Evolutionary conservation across 1,140 invertebrate species (phyloP), one percentile per base, ranked within the genome.

Genomic region (Nomia melanderi): DNA sequence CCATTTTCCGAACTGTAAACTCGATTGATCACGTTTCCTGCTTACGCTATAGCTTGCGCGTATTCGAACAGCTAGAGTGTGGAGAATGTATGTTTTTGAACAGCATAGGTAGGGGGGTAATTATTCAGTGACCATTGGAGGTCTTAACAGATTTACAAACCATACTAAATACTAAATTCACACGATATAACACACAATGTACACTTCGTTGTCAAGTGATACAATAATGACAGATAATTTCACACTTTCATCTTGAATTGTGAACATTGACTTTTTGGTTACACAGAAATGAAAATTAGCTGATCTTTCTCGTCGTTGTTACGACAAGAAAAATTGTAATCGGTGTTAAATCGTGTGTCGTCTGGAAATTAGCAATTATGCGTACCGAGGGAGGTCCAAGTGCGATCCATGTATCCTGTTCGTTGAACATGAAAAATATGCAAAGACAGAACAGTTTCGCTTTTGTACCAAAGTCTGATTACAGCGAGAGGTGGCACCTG

Each of bases 391-490:
- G 39, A 39, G 73, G 56, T 20, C 54, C 57, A 60, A 14, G 31
- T 29, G n/a, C 41, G 73, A 76, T 20, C 23, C 73, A 64, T 59
- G 54, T 36, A 23, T 39, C 73, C 53, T 41, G 73, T 17, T 60
- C 57, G 27, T 27, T 29, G 25, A 66, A 69, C 14, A 76, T 59
- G 53, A 76, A 47, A 41, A 65, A 76, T 36, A 20, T 25, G 57
- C 73, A 76, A 31, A 76, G 67, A 39, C 54, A 29, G 73, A 69
- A 69, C 54, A 59, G 41, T 56, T 59, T 50, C 65, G 73, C 67
- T 69, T 76, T 76, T 60, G 54, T 76, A 76, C 41, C 73, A 76
- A 76, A 76, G 73, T 50, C 73, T 69, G 64, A 76, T 69, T 69
- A 76, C 39, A 76, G 67, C 23, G 65, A 60, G 54, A 76, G 67